Percentiles rank a stretch among this genome's conserved stretches.
phyloP scores from a whole-genome alignment of 2,797 vertebrate species.

The Sorex maritimensis region DNA sequence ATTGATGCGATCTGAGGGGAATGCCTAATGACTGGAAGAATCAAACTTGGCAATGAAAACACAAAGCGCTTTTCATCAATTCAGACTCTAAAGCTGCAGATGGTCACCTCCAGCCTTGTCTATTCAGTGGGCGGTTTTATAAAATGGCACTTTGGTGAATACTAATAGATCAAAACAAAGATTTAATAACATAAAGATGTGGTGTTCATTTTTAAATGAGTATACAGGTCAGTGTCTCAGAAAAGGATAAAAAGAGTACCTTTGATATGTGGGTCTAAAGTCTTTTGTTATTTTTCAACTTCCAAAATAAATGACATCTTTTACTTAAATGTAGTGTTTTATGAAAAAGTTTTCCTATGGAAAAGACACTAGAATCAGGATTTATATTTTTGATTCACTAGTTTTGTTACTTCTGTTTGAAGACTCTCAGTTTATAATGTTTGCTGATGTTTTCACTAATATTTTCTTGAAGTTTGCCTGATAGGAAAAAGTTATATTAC shows the following conservation, averaged over 20 bases:
- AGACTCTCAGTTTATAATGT: slow-evolving; percentile 76
- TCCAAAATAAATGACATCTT: slow-evolving; percentile 88
- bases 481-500: slow-evolving; percentile 60
- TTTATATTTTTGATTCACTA: slow-evolving; percentile 79
- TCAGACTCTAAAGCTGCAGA: slow-evolving; percentile 92
- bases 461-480: slow-evolving; percentile 55
- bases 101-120: slow-evolving; percentile 92
- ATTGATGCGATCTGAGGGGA: slow-evolving; percentile 94
- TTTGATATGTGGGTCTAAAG: slow-evolving; percentile 90
- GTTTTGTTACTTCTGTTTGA: slow-evolving; percentile 76
- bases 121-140: slow-evolving; percentile 90
- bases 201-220: slow-evolving; percentile 91
- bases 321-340: slow-evolving; percentile 86
- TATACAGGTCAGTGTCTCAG: slow-evolving; percentile 91
- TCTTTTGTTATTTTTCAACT: slow-evolving; percentile 90
- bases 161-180: slow-evolving; percentile 93
- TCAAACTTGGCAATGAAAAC: slow-evolving; percentile 94
- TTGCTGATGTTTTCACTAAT: slow-evolving; percentile 81
- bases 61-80: slow-evolving; percentile 95
- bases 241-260: slow-evolving; percentile 90
- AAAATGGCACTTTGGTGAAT: slow-evolving; percentile 93
- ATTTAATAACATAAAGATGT: slow-evolving; percentile 93
- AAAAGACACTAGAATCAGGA: slow-evolving; percentile 80
- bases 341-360: slow-evolving; percentile 82
- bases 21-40: slow-evolving; percentile 94